A percentile compares a stretch with the other conserved stretches of the same genome.
Conservation (phyloP, 2,113 vertebrate genomes). For the Clarias batrachus region DNA sequence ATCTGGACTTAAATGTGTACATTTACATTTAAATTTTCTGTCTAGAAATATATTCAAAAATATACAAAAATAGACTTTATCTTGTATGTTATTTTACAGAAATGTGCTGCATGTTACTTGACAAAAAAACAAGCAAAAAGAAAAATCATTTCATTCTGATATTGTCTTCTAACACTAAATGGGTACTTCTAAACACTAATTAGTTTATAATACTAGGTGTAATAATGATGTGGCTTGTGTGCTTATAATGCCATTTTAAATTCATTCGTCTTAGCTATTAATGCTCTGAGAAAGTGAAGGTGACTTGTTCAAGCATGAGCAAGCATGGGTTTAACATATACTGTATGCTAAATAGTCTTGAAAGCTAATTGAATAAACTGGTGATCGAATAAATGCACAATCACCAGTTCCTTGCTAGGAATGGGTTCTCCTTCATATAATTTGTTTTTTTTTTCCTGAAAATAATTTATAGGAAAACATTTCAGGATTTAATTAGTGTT, state of each 20-base stretch:
- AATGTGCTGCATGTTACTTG: background rate
- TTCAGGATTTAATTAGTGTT: constrained; percentile 23
- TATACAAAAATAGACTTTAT: background rate
- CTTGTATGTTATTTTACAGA: background rate
- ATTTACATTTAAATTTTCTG: background rate
- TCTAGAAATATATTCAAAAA: background rate
- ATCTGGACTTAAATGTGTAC: background rate
- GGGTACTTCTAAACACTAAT: background rate
- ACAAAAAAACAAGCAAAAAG: background rate
- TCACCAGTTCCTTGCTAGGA: background rate
- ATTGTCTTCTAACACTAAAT: background rate
- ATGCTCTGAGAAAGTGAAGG: background rate
- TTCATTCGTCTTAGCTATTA: background rate
- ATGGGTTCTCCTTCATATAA: background rate
- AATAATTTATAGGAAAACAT: background rate
- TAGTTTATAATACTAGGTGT: background rate
- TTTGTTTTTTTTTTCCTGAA: background rate
- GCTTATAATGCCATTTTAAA: background rate
- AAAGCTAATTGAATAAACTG: constrained; percentile 8
- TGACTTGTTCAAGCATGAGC: background rate
- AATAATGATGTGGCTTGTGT: constrained; percentile 6
- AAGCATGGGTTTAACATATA: background rate
- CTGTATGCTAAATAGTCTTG: background rate
- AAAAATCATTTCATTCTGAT: background rate
- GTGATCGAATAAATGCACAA: background rate